Conservation (phyloP, 2,888 invertebrate genomes). For the Dendrolimus pini region DNA sequence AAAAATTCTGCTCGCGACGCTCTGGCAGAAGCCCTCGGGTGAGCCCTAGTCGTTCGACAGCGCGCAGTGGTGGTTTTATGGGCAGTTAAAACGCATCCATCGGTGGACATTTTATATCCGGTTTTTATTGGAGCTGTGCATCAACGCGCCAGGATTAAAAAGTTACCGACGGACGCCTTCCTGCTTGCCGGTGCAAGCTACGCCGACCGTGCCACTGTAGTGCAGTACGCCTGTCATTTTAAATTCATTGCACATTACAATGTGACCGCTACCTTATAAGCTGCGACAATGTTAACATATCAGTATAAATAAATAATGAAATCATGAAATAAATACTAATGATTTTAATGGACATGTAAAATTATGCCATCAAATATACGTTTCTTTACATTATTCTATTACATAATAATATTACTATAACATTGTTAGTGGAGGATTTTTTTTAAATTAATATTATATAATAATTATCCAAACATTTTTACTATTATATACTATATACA, state of each 20-base stretch:
- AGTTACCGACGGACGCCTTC: slow-evolving; percentile 27
- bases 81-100: slow-evolving; percentile 52
- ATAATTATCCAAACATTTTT: too few species aligned
- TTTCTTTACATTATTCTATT: too few species aligned
- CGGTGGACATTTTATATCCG: slow-evolving; percentile 48
- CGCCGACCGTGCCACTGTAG: slow-evolving; percentile 1
- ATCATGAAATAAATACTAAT: too few species aligned
- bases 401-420: too few species aligned
- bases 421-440: too few species aligned
- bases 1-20: slow-evolving; percentile 39
- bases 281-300: background rate
- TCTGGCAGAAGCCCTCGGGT: slow-evolving; percentile 29
- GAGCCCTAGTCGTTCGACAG: slow-evolving; percentile 35
- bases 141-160: slow-evolving; percentile 25
- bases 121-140: slow-evolving; percentile 35
- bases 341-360: too few species aligned
- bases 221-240: background rate
- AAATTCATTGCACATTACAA: background rate
- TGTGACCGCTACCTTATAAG: background rate
- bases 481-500: too few species aligned
- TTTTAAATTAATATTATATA: too few species aligned
- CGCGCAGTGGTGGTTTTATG: slow-evolving; percentile 57
- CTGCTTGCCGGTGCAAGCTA: slow-evolving; percentile 12
- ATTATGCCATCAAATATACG: too few species aligned
- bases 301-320: too few species aligned